Evolutionary conservation across 2,888 invertebrate genomes (phyloP).

Genomic region (Sphecodes monilicornis): DNA sequence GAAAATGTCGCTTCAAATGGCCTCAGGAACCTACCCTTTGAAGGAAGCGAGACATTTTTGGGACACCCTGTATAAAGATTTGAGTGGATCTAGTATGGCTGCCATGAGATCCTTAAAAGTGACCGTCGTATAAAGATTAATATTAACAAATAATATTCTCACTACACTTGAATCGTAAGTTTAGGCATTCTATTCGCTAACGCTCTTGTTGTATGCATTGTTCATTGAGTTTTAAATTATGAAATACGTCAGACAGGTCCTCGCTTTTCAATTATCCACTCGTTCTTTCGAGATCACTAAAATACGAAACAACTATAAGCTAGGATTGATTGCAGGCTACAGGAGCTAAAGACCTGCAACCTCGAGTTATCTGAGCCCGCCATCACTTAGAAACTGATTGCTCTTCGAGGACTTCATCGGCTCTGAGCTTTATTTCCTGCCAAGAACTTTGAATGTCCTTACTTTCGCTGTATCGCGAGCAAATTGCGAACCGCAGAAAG

Average conservation of each 20-base stretch:
- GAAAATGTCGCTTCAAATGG: no score
- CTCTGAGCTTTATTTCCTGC: slow-evolving; percentile 92
- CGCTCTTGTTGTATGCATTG: not conserved
- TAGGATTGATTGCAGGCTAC: slow-evolving; percentile 82
- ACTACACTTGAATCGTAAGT: no score
- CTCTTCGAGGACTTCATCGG: slow-evolving; percentile 88
- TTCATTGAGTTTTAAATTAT: not conserved
- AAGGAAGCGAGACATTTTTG: no score
- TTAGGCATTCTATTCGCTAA: not conserved
- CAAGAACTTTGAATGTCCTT: slow-evolving; percentile 94
- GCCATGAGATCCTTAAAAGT: no score
- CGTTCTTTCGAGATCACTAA: slow-evolving; percentile 15
- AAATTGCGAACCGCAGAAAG: slow-evolving; percentile 95
- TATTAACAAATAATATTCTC: no score
- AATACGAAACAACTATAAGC: slow-evolving; percentile 43
- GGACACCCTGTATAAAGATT: no score
- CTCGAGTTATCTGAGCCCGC: slow-evolving; percentile 82
- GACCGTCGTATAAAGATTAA: no score
- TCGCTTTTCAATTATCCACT: not conserved
- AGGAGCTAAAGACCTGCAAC: slow-evolving; percentile 79
- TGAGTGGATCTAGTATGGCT: no score
- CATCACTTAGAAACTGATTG: slow-evolving; percentile 83
- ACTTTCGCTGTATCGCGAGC: slow-evolving; percentile 92
- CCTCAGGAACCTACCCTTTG: no score
- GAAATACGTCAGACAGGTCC: slow-evolving; percentile 26